Evolutionary conservation across 2,113 vertebrate species (phyloP).

Genomic region (Sapayoa aenigma): DNA sequence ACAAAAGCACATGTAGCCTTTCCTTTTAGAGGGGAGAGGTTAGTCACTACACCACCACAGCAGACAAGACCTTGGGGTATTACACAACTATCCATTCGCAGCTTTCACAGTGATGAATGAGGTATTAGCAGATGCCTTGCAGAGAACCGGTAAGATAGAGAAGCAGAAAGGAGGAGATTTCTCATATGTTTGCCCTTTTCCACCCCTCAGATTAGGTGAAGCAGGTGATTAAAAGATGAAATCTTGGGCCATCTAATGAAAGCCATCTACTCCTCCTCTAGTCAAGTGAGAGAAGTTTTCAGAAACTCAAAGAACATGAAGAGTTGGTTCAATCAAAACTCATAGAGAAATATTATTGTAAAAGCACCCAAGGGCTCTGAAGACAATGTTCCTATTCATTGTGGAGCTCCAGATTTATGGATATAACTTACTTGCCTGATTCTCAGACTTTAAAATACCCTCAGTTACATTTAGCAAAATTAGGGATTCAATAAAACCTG

Average conservation of each 20-base stretch:
- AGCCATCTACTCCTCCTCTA: slow-evolving; percentile 52
- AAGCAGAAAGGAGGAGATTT: slow-evolving; percentile 44
- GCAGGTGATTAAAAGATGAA: slow-evolving; percentile 65
- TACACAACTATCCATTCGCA: slow-evolving; percentile 79
- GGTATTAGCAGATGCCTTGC: slow-evolving; percentile 75
- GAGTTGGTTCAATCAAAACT: slow-evolving; percentile 16
- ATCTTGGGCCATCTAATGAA: slow-evolving; percentile 60
- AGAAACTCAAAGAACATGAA: slow-evolving; percentile 15
- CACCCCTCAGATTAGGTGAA: slow-evolving; percentile 19
- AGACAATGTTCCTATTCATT: slow-evolving; percentile 1
- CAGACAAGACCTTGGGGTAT: slow-evolving; percentile 75
- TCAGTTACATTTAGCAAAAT: slow-evolving; percentile 10
- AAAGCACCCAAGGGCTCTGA: background rate
- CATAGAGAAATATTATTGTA: slow-evolving; percentile 15
- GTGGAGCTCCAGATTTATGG: background rate
- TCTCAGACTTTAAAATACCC: background rate
- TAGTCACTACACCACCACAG: slow-evolving; percentile 51
- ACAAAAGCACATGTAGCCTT: slow-evolving; percentile 81
- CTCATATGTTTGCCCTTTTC: slow-evolving; percentile 59
- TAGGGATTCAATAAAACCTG: background rate
- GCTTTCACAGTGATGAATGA: slow-evolving; percentile 77
- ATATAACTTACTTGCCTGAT: background rate
- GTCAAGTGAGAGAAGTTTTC: slow-evolving; percentile 36
- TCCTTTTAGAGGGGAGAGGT: slow-evolving; percentile 71
- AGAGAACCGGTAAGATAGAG: slow-evolving; percentile 44